A percentile compares a stretch with the other conserved stretches of the same genome.
These are phyloP conservation scores for Microctonus hyperodae DNA, from an alignment of 2,888 invertebrate species.

Conservation along the genomic window DNA sequence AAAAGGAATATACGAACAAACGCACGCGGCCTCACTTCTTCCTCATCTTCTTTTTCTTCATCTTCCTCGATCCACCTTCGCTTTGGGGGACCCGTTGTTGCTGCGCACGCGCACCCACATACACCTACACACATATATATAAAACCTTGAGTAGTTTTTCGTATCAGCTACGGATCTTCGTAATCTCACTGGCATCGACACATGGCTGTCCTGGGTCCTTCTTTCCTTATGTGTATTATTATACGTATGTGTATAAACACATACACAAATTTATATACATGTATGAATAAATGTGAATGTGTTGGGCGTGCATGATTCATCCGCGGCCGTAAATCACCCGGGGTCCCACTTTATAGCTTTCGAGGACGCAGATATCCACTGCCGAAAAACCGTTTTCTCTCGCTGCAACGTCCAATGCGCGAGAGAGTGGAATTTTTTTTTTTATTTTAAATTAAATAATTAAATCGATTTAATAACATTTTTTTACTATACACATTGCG, in stretches of 20 bases:
- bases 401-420: neutral
- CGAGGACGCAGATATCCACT: constrained; percentile 23
- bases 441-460: no score
- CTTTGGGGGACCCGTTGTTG: constrained; percentile 26
- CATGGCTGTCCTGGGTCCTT: constrained; percentile 46
- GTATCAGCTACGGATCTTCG: constrained; percentile 56
- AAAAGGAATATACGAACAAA: constrained; percentile 7
- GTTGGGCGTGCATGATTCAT: constrained; percentile 55
- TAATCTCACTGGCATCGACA: constrained; percentile 59
- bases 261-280: no score
- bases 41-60: neutral
- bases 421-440: no score
- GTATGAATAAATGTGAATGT: no score
- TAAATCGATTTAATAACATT: no score
- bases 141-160: constrained; percentile 33
- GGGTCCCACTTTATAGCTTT: constrained; percentile 38
- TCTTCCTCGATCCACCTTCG: constrained; percentile 29
- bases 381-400: constrained; percentile 36
- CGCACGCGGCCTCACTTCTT: neutral
- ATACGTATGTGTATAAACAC: no score
- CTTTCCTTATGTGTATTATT: constrained; percentile 38
- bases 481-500: no score
- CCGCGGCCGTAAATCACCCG: constrained; percentile 43
- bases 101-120: constrained; percentile 52
- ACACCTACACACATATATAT: constrained; percentile 43